Base-by-base conservation (phyloP, 2,888 invertebrate genomes). In the Erebia palarica region DNA sequence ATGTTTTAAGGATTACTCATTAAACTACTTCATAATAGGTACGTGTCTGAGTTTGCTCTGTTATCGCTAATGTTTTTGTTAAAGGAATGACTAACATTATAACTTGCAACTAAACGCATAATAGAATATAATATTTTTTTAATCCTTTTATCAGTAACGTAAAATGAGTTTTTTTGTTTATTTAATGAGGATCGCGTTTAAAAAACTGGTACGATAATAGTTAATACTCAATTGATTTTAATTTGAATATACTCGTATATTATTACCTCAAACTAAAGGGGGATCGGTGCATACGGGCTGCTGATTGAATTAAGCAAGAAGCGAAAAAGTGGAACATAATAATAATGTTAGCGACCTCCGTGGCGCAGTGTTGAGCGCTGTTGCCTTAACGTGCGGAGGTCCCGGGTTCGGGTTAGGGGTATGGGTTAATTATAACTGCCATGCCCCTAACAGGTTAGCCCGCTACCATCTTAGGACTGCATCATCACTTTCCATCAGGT, bases 41-140 rank as follows among this genome's bases (percentile, higher is more conserved):
- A 44, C 8, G 16, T 64, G 27, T 64, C 49, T 44, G 53, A 36
- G 47, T 53, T 21, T 27, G 49, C 21, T 68, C 44, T 9, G 59
- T 51, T 68, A 68, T 68, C 67, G 67, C 59, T 60, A 68, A 60
- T 68, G 58, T 60, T 58, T 51, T 68, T 51, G 59, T 60, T 68
- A 27, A 58, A 68, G 21, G 60, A 60, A 68, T 68, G 59, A 49
- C 59, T 59, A 59, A 59, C 51, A 36, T 63, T 64, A 51, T 64
- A 53, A 27, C 51, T 51, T 63, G 14, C 49, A 49, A 51, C 53
- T 53, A 55, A 36, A 42, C 11, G 11, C 36, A 53, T 36, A 53
- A 44, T 58, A 58, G 47, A 47, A 5, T 36, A 7, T 2, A 36
- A 36, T 16, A 16, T 65, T 65, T 65, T 53, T 55, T 27, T 53